phyloP scores from a whole-genome alignment of 2,113 vertebrate genomes.

The Pogonocichla stellata region DNA sequence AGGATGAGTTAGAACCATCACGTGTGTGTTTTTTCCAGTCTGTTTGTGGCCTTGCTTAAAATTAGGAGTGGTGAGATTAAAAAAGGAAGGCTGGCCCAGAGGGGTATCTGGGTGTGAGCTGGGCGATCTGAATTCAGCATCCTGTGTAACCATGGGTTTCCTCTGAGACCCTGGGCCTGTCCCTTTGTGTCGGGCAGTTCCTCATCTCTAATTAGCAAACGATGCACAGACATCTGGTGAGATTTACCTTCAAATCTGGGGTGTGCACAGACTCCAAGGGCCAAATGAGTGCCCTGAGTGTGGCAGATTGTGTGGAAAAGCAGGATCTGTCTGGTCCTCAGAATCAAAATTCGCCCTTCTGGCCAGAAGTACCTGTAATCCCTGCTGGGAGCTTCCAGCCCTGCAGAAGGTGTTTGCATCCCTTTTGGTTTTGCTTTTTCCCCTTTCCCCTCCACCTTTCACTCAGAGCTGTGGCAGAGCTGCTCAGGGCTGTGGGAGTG shows the following conservation, averaged over 20 bases:
- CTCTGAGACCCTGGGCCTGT: slow-evolving; percentile 16
- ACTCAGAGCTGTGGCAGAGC: neutral
- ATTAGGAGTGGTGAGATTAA: neutral
- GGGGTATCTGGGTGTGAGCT: neutral
- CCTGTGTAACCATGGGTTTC: neutral
- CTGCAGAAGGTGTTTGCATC: neutral
- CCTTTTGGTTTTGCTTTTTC: neutral
- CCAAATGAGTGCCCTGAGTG: neutral
- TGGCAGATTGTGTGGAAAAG: neutral
- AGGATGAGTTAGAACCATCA: neutral
- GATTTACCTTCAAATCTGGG: neutral
- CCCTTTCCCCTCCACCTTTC: neutral
- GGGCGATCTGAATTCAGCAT: slow-evolving; percentile 6
- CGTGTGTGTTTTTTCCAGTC: neutral
- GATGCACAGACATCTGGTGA: neutral
- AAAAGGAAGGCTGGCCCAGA: neutral
- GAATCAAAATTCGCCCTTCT: neutral
- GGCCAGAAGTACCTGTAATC: neutral
- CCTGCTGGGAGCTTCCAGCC: neutral
- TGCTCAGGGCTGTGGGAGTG: accelerated
- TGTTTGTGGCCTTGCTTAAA: neutral
- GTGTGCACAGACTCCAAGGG: neutral
- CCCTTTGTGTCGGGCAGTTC: slow-evolving; percentile 27
- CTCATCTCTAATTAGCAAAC: neutral
- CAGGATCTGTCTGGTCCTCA: slow-evolving; percentile 16